phyloP scores from a whole-genome alignment of 2,888 invertebrate genomes.

The Tetrapedia diversipes region DNA sequence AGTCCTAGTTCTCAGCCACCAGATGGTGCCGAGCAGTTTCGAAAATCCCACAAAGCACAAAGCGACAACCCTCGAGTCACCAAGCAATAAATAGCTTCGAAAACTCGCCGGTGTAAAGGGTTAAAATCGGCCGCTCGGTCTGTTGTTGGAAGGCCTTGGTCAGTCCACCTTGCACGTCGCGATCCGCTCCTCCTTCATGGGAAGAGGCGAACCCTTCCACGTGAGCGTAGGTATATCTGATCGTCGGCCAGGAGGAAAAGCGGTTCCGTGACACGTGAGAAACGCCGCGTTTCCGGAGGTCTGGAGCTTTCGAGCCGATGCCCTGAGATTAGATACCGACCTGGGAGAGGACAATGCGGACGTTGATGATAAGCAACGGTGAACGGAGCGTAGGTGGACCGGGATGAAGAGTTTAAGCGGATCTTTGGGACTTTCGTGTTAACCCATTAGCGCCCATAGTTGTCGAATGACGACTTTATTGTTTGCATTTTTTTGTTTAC shows the following conservation, averaged over 20 bases:
- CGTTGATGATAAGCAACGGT: conserved; percentile 14
- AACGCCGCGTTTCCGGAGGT: conserved; percentile 40
- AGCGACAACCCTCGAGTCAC: too few species aligned
- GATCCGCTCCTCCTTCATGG: conserved; percentile 15
- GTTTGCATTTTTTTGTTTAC: too few species aligned
- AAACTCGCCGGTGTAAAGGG: too few species aligned
- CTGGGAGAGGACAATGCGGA: conserved; percentile 22
- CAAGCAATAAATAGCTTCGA: too few species aligned
- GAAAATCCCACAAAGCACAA: too few species aligned
- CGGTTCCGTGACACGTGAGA: conserved; percentile 41
- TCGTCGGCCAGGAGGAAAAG: conserved; percentile 29
- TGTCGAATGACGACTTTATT: too few species aligned
- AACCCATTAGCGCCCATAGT: too few species aligned
- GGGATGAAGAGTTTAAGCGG: background rate
- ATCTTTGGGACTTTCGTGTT: background rate
- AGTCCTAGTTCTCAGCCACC: too few species aligned
- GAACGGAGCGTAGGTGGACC: conserved; percentile 6
- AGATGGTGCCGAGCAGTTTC: too few species aligned
- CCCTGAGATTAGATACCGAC: conserved; percentile 16
- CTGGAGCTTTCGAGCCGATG: conserved; percentile 31
- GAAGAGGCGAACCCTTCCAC: conserved; percentile 29
- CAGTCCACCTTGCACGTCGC: conserved; percentile 19
- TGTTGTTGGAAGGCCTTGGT: too few species aligned
- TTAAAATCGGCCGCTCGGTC: too few species aligned
- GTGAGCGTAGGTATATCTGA: conserved; percentile 26